Conservation (phyloP, 2,888 invertebrate species). For the Actias luna region DNA sequence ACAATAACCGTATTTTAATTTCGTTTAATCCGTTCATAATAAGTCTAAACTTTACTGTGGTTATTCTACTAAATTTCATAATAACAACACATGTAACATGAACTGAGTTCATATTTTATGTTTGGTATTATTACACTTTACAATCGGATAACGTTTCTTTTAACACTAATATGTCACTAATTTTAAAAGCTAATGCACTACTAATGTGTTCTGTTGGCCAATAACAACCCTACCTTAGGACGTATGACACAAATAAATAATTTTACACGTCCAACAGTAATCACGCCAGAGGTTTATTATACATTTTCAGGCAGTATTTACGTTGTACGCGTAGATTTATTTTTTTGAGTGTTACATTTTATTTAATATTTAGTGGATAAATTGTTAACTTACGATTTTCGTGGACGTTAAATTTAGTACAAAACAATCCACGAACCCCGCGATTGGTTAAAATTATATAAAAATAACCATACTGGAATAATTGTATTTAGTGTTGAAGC, state of each 20-base stretch:
- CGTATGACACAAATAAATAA: constrained; percentile 34
- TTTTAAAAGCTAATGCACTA: constrained; percentile 74
- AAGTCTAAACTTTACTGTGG: constrained; percentile 65
- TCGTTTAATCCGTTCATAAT: constrained; percentile 69
- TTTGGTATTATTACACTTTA: constrained; percentile 44
- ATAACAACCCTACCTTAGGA: constrained; percentile 41
- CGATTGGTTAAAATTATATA: neutral
- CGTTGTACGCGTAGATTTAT: neutral
- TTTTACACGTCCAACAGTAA: constrained; percentile 18
- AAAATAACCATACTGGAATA: constrained; percentile 43
- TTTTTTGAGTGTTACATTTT: constrained; percentile 1
- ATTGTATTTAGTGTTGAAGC: constrained; percentile 56
- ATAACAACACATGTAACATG: constrained; percentile 80
- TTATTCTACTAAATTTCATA: constrained; percentile 76
- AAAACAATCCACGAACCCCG: neutral
- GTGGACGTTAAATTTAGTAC: neutral
- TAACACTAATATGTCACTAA: constrained; percentile 77
- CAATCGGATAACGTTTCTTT: constrained; percentile 57
- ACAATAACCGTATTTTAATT: constrained; percentile 68
- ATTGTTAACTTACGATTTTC: constrained; percentile 5
- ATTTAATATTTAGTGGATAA: neutral
- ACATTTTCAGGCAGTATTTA: constrained; percentile 8
- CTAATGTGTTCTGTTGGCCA: constrained; percentile 56
- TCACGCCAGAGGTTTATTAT: constrained; percentile 36
- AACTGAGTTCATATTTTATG: constrained; percentile 63